These are phyloP conservation scores for Battus philenor DNA, from an alignment of 1,140 invertebrate species.

Conservation along the genomic window DNA sequence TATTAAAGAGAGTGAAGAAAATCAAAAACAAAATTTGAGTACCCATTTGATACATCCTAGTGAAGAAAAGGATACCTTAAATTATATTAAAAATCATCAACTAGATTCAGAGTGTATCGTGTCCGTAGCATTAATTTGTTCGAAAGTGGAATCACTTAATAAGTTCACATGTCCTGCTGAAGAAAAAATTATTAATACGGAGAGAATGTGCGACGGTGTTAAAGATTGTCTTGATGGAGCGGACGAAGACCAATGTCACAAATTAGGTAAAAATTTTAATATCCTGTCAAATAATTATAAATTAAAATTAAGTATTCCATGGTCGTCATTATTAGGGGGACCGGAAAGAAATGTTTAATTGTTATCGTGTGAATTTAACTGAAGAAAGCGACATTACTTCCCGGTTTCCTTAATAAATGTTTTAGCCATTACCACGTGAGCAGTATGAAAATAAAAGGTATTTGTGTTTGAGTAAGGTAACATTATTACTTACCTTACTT, in stretches of 20 bases:
- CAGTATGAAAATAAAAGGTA: background rate
- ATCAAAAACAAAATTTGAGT: conserved; percentile 5
- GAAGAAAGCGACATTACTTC: no score
- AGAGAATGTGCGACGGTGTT: conserved; percentile 44
- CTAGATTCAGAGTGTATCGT: conserved; percentile 8
- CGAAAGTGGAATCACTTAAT: conserved; percentile 34
- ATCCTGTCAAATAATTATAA: no score
- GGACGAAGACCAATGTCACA: conserved; percentile 46
- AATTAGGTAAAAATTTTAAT: no score
- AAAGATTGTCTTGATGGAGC: conserved; percentile 36
- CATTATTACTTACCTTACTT: background rate
- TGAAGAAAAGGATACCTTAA: background rate
- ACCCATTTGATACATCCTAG: background rate
- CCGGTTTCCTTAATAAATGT: no score
- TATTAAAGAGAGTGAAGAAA: conserved; percentile 14
- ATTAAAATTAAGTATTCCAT: no score
- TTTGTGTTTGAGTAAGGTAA: background rate
- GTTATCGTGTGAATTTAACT: no score
- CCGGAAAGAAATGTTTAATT: no score
- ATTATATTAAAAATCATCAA: background rate
- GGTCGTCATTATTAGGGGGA: no score
- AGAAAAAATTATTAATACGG: conserved; percentile 27
- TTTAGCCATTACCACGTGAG: no score
- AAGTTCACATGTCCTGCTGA: conserved; percentile 34
- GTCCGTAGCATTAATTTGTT: conserved; percentile 24